Percentiles rank a stretch among this genome's conserved stretches.
Evolutionary conservation across 2,113 vertebrate species (phyloP).

Genomic region (Platanista minor): DNA sequence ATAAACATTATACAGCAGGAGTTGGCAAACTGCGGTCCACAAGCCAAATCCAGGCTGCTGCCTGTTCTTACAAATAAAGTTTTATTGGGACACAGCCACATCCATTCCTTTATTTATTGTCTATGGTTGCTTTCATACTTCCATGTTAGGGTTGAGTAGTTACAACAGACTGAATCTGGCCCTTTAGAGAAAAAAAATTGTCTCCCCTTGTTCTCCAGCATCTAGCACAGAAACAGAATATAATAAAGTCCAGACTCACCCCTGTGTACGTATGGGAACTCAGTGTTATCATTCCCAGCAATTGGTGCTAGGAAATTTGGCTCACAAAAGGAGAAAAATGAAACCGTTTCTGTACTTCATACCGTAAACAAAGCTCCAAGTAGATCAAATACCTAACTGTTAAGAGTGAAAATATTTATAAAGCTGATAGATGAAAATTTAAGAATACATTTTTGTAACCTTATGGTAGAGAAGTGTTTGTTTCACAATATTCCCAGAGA

Average conservation of each 20-base stretch:
- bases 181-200: not conserved
- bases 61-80: not conserved
- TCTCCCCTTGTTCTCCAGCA: not conserved
- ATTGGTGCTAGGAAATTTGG: not conserved
- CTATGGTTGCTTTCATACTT: not conserved
- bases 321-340: not conserved
- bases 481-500: not conserved
- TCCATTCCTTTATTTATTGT: not conserved
- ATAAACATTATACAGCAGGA: not conserved
- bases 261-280: not conserved
- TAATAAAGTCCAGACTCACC: not conserved
- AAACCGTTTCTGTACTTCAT: not conserved
- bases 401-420: not conserved
- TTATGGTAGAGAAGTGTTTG: not conserved
- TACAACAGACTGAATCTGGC: not conserved
- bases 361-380: not conserved
- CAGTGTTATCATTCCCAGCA: not conserved
- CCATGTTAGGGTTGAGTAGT: not conserved
- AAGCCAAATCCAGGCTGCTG: not conserved
- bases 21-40: not conserved
- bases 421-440: not conserved
- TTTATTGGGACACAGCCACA: not conserved
- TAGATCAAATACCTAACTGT: not conserved
- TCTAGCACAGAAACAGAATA: not conserved
- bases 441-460: not conserved